Evolutionary conservation across 2,888 invertebrate genomes (phyloP).

Genomic region (Galerucella calmariensis): DNA sequence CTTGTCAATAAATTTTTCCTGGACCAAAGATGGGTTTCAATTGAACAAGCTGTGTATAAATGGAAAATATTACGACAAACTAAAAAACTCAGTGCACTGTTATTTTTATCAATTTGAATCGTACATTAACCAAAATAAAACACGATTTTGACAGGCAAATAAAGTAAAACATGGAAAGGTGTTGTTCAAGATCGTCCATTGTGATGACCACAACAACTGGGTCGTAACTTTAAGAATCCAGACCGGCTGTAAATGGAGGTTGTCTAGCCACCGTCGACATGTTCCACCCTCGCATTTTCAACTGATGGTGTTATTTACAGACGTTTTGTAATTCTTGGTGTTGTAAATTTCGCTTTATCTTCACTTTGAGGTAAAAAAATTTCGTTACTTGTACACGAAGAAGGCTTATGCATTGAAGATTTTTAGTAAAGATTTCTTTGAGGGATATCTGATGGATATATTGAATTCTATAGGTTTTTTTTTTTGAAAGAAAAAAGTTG

Average conservation of each 20-base stretch:
- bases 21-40: too few relatives aligned
- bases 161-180: slow-evolving; percentile 25
- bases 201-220: slow-evolving; percentile 19
- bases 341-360: slow-evolving; percentile 12
- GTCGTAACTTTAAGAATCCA: slow-evolving; percentile 20
- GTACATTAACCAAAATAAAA: not conserved
- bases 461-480: not conserved
- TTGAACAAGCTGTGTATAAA: too few relatives aligned
- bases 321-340: slow-evolving; percentile 14
- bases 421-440: not conserved
- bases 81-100: not conserved
- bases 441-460: not conserved
- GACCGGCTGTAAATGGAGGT: slow-evolving; percentile 20
- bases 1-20: too few relatives aligned
- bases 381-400: slow-evolving; percentile 1
- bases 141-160: slow-evolving; percentile 5
- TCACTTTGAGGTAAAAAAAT: slow-evolving; percentile 3
- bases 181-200: slow-evolving; percentile 27
- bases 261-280: slow-evolving; percentile 29
- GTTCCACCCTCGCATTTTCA: slow-evolving; percentile 27
- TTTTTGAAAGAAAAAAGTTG: not conserved
- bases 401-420: not conserved
- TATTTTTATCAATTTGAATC: not conserved
- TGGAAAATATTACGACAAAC: too few relatives aligned
- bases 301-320: slow-evolving; percentile 20